phyloP scores from a whole-genome alignment of 1,140 invertebrate genomes.

The Mizuhopecten yessoensis region DNA sequence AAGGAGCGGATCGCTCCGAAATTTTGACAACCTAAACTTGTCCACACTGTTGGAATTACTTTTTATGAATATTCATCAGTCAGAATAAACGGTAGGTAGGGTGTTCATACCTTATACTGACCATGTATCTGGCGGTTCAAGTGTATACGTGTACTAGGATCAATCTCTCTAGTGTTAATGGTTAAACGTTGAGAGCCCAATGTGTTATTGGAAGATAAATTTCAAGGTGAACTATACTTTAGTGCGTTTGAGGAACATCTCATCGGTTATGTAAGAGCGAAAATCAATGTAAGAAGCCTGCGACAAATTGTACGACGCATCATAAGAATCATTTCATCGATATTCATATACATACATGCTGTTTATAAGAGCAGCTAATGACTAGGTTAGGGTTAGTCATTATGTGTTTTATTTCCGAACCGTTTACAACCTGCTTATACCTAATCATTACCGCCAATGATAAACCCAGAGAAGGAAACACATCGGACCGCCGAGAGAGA shows the following conservation, averaged over 20 bases:
- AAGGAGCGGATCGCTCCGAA: no score
- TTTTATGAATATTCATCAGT: not conserved
- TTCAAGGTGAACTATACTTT: not conserved
- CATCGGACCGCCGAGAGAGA: not conserved
- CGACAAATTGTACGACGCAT: not conserved
- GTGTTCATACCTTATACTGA: no score
- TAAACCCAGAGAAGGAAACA: not conserved
- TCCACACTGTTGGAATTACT: no score
- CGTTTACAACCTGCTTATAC: conserved; percentile 2
- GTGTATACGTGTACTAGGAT: no score
- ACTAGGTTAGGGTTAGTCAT: not conserved
- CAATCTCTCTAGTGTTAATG: no score
- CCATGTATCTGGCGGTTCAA: no score
- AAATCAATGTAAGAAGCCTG: conserved; percentile 6
- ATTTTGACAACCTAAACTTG: no score
- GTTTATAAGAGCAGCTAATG: not conserved
- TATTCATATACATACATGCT: not conserved
- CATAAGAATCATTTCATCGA: not conserved
- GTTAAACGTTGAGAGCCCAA: no score
- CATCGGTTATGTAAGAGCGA: not conserved
- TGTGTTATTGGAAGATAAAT: no score
- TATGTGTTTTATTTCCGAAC: conserved; percentile 18
- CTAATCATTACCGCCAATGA: not conserved
- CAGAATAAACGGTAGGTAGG: not conserved
- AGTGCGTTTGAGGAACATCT: not conserved